phyloP scores from a whole-genome alignment of 2,113 vertebrate genomes.

The Crocuta crocuta region DNA sequence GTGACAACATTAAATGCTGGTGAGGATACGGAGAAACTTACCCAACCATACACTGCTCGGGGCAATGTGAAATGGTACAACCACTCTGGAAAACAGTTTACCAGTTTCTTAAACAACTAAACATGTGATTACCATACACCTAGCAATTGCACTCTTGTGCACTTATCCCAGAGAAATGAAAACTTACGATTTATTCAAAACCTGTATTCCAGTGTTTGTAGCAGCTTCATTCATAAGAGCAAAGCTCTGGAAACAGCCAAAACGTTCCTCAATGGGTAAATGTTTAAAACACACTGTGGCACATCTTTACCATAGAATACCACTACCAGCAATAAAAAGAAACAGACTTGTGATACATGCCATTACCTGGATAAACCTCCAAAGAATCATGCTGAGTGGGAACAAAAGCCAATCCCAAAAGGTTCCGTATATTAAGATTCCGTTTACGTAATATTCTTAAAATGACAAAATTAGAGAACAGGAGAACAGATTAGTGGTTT shows the following conservation, averaged over 20 bases:
- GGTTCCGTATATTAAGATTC: background rate
- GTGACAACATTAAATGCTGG: background rate
- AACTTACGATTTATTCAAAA: background rate
- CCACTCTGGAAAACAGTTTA: background rate
- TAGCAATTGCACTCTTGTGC: background rate
- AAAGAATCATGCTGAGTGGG: background rate
- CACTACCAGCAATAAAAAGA: background rate
- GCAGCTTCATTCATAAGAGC: background rate
- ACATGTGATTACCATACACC: background rate
- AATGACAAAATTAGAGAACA: background rate
- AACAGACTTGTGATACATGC: background rate
- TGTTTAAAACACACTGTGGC: background rate
- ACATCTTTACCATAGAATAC: background rate
- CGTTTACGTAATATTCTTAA: background rate
- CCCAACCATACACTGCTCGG: background rate
- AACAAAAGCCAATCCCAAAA: background rate
- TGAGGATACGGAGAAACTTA: background rate
- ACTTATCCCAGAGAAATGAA: background rate
- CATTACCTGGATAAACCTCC: background rate
- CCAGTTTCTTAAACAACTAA: background rate
- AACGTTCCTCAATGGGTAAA: background rate
- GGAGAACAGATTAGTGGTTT: background rate
- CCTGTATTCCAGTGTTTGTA: background rate
- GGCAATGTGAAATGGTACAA: background rate
- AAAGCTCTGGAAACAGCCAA: background rate